These are phyloP conservation scores for Ephialtes manifestator DNA, from an alignment of 2,888 invertebrate species.

Conservation along the genomic window DNA sequence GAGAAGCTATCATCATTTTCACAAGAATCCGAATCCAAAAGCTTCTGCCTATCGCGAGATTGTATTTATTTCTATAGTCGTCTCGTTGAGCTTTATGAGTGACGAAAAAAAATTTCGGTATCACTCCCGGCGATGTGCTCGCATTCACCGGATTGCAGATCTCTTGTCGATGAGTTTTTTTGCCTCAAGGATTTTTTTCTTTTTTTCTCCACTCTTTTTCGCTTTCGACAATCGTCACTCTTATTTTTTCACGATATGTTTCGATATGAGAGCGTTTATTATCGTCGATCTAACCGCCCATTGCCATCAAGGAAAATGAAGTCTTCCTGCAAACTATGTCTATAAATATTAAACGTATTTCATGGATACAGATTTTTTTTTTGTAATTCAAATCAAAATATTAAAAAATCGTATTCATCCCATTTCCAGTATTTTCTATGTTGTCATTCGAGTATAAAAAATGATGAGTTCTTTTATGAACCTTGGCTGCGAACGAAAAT, in stretches of 20 bases:
- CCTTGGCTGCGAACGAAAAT: not conserved
- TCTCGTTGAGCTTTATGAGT: constrained; percentile 46
- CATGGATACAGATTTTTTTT: not conserved
- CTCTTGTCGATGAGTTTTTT: constrained; percentile 1
- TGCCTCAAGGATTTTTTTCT: not conserved
- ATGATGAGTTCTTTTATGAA: not conserved
- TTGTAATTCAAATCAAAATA: too few species aligned
- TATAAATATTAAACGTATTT: not conserved
- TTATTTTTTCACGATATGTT: not conserved
- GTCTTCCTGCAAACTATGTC: not conserved
- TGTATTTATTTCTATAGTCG: constrained; percentile 42
- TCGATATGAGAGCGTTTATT: not conserved
- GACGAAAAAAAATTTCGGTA: constrained; percentile 11
- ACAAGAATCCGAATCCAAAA: constrained; percentile 13
- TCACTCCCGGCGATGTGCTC: constrained; percentile 17
- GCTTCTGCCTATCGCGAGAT: constrained; percentile 34
- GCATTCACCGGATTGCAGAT: constrained; percentile 29
- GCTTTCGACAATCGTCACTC: not conserved
- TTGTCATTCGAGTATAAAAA: not conserved
- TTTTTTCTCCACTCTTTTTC: not conserved
- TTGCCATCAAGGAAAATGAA: not conserved
- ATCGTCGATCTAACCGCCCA: not conserved
- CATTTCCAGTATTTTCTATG: too few species aligned
- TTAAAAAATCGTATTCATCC: too few species aligned
- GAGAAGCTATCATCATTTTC: constrained; percentile 57